Base-by-base conservation (phyloP, 2,113 vertebrate genomes). In the Pollachius pollachius region DNA sequence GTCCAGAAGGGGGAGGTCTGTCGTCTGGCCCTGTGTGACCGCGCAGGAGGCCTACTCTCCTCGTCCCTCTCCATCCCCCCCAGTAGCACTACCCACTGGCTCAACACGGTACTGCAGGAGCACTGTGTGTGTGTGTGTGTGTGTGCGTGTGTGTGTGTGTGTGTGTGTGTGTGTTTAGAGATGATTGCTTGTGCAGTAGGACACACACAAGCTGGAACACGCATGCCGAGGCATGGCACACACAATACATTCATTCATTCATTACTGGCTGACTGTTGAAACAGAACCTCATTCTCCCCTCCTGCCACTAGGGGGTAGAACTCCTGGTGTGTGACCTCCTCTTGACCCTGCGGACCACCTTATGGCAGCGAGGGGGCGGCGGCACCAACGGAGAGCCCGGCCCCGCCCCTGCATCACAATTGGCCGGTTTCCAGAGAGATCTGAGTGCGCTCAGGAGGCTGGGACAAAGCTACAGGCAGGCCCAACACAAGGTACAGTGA, bases 361-460 rank as follows among this genome's bases (percentile, higher is more conserved):
- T 98, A 65, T 99, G 97, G 97, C 97, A 99, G 83, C 94, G 95
- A 69, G 95, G 95, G 68, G 69, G 77, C 12, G 92, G 92, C 15
- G 85, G 93, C 72, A 91, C 85, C 3, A 89, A 96, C 52, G 96
- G 95, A 0, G 97, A 98, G 76, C 91, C 94, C 1, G 93, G 94
- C 82, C 97, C 94, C 0, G 94, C 95, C 0, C 95, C 94, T 0
- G 92, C 94, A 0, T 83, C 94, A 0, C 94, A 97, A 81, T 83
- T 99, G 83, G 94, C 96, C 0, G 97, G 97, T 71, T 99, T 99
- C 90, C 97, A 99, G 85, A 92, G 95, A 0, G 97, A 99, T 89
- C 95, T 99, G 1, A 96, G 96, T 75, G 94, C 95, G 19, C 90
- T 99, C 64, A 91, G 97, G 72, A 94, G 93, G 77, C 92, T 99